phyloP scores from a whole-genome alignment of 2,888 invertebrate genomes.

The Latrodectus hesperus region DNA sequence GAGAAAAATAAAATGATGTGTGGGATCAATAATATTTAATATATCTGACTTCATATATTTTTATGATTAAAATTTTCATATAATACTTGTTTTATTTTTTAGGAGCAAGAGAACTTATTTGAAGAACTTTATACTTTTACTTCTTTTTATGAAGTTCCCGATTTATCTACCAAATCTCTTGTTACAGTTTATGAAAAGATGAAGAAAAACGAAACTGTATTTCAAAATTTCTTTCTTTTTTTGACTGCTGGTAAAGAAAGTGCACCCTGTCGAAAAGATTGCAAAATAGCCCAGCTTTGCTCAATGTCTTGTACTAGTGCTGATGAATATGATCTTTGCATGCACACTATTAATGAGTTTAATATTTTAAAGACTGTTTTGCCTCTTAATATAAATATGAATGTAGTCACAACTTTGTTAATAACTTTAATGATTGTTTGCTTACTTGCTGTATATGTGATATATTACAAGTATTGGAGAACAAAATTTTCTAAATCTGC shows the following conservation, averaged over 20 bases:
- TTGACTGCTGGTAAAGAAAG: conserved; percentile 41
- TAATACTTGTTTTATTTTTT: conserved; percentile 11
- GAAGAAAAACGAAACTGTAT: conserved; percentile 11
- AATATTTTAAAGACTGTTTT: neutral
- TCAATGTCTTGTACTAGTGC: conserved; percentile 26
- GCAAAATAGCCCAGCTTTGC: conserved; percentile 46
- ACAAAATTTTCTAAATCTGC: neutral
- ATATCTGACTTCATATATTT: neutral
- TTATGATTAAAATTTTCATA: neutral
- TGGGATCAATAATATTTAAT: neutral
- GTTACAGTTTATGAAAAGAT: conserved; percentile 39
- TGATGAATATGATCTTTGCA: conserved; percentile 42
- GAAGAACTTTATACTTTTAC: conserved; percentile 54
- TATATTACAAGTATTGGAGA: neutral
- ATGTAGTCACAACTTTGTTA: neutral
- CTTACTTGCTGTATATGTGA: neutral
- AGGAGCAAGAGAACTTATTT: conserved; percentile 18
- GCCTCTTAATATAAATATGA: neutral
- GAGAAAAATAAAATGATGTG: neutral
- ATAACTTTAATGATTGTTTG: neutral
- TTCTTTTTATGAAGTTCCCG: conserved; percentile 36
- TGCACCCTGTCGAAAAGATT: conserved; percentile 19
- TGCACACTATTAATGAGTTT: neutral
- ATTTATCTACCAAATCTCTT: conserved; percentile 49
- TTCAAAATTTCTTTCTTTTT: conserved; percentile 41